Percentiles rank a stretch among this genome's conserved stretches.
These are phyloP conservation scores for Phaethornis superciliosus DNA, from an alignment of 2,113 vertebrate species.

Conservation along the genomic window DNA sequence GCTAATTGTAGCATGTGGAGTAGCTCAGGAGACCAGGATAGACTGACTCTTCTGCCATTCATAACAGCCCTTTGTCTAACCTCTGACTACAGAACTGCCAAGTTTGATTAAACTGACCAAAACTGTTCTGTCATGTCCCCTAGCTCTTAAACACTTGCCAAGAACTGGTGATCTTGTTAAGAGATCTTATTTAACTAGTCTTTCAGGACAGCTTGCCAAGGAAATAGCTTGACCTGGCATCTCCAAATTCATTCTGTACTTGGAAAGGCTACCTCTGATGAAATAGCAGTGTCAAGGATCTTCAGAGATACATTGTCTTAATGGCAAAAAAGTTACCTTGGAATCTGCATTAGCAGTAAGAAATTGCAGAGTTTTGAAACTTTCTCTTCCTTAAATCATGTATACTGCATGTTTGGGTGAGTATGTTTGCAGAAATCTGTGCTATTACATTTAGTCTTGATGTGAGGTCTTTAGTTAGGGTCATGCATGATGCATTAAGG, in stretches of 20 bases:
- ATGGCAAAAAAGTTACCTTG: neutral
- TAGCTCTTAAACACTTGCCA: neutral
- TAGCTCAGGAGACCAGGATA: neutral
- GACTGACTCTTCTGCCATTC: neutral
- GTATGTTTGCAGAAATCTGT: neutral
- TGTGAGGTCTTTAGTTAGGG: neutral
- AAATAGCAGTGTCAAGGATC: neutral
- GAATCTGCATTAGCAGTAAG: neutral
- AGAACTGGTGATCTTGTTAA: neutral
- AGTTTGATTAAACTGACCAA: neutral
- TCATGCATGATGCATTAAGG: neutral
- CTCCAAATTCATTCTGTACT: neutral
- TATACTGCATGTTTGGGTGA: neutral
- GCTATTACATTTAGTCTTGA: neutral
- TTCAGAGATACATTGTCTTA: neutral
- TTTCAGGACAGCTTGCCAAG: neutral
- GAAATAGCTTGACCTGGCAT: neutral
- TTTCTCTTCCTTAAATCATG: neutral
- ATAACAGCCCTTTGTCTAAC: neutral
- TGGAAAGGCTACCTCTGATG: neutral
- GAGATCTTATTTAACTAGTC: neutral
- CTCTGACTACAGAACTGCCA: neutral
- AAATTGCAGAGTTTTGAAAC: neutral
- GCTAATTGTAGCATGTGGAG: neutral
- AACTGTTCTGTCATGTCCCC: neutral